Evolutionary conservation across 2,888 invertebrate species (phyloP), one percentile per base, ranked within the genome.

Genomic region (Gymnocheta viridis): DNA sequence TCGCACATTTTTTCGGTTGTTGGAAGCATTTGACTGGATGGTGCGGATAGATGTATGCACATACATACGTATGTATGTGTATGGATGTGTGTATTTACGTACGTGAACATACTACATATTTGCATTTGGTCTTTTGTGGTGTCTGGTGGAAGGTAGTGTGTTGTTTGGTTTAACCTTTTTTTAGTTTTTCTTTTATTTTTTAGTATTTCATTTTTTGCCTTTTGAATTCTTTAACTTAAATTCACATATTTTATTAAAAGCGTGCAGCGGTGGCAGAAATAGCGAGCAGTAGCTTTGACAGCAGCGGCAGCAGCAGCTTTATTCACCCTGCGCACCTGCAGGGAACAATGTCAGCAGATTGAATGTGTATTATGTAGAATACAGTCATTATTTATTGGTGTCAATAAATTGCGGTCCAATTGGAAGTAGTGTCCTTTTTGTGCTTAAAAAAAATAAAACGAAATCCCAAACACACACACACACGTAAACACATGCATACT

Each of bases 341-440:
- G 67, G 73, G 81, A 77, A 84, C 77, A 81, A 80, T 85, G 84
- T 86, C 79, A 67, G 82, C 82, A 62, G 77, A 79, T 85, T 83
- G 78, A 79, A 76, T 83, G 81, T 86, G 77, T 85, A 85, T 80
- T 87, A 85, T 88, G 87, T 88, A 88, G n/a, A n/a, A n/a, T 88
- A 89, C 88, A 88, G 88, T 88, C 86, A 89, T 90, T 89, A 89
- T 89, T 89, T 90, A 89, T 89, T 88, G 89, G 88, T 89, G 89
- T 89, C 90, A 90, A 89, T 90, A 89, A 89, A 89, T 89, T 88
- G 81, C 72, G 81, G 69, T 73, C 81, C 84, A 81, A 84, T 81
- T 81, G 81, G 77, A 69, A 81, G 69, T 70, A 58, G 74, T 67
- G 73, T 78, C 73, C 77, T 78, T 84, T 78, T 78, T 62, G 24